Conservation (phyloP, 1,140 invertebrate species). For the Drosophila suzukii region DNA sequence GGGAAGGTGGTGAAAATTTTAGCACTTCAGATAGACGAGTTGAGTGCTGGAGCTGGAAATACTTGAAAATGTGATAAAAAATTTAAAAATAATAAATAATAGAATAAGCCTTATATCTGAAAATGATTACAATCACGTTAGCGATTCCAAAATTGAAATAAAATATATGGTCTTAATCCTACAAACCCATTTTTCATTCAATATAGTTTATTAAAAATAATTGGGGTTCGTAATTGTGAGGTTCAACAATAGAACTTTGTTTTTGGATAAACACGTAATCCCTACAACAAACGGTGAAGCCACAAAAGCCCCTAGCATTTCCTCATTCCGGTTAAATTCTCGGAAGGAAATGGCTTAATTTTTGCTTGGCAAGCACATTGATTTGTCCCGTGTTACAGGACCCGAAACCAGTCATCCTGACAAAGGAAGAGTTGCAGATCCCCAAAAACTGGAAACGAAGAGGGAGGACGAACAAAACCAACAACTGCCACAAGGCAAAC, state of each 20-base stretch:
- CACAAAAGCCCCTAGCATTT: background rate
- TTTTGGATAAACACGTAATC: background rate
- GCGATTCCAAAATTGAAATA: fast-evolving
- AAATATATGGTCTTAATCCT: background rate
- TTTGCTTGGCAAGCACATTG: conserved; percentile 20
- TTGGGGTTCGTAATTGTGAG: background rate
- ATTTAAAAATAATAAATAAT: background rate
- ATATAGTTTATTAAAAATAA: background rate
- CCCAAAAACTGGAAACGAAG: conserved; percentile 13
- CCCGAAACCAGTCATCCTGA: background rate
- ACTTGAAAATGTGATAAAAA: background rate
- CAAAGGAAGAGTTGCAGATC: conserved; percentile 16
- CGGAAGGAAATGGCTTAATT: conserved; percentile 26
- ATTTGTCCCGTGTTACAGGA: conserved; percentile 38
- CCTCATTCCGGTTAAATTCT: conserved; percentile 1
- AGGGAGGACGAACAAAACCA: conserved; percentile 21
- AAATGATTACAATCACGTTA: background rate
- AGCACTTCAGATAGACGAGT: conserved; percentile 19
- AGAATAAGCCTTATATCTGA: background rate
- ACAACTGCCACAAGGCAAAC: conserved; percentile 49
- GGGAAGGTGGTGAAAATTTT: conserved; percentile 19
- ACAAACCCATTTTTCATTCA: background rate
- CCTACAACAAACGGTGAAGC: conserved; percentile 4
- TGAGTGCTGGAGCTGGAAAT: background rate
- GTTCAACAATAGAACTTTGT: background rate